Percentiles rank a stretch among this genome's conserved stretches.
Conservation (phyloP, 2,888 invertebrate species). For the Cheilosia variabilis region DNA sequence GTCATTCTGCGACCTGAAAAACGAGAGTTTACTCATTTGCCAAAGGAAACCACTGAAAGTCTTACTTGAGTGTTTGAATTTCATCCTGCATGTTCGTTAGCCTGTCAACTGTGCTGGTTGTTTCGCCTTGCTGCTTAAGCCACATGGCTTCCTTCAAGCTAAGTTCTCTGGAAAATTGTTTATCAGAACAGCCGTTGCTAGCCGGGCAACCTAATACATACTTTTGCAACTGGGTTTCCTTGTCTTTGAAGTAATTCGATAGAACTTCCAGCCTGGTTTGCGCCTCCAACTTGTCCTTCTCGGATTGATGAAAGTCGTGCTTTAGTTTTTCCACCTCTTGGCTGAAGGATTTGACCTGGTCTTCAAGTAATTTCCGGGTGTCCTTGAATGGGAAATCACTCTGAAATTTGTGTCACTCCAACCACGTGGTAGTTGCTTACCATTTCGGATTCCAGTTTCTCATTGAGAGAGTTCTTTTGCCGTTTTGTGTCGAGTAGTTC, state of each 20-base stretch:
- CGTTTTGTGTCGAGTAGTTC: conserved; percentile 85
- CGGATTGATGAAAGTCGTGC: conserved; percentile 87
- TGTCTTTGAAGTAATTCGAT: conserved; percentile 95
- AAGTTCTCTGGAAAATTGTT: conserved; percentile 86
- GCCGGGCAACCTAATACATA: conserved; percentile 82
- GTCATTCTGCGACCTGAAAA: conserved; percentile 85
- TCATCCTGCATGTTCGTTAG: conserved; percentile 91
- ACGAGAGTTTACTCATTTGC: not conserved
- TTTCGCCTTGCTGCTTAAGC: conserved; percentile 92
- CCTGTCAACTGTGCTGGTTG: conserved; percentile 91
- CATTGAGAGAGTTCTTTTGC: conserved; percentile 84
- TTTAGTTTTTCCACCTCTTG: conserved; percentile 85
- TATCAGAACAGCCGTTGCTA: conserved; percentile 23
- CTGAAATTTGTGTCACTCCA: not conserved
- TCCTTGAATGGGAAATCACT: conserved; percentile 77
- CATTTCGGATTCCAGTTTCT: conserved; percentile 84
- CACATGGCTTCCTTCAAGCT: conserved; percentile 90
- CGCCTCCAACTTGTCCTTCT: conserved; percentile 90
- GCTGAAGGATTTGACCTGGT: conserved; percentile 82
- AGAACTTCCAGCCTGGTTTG: conserved; percentile 93
- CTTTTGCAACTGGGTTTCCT: conserved; percentile 94
- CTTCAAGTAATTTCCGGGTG: conserved; percentile 83
- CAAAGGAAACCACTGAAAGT: not conserved
- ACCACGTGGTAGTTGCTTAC: conserved; percentile 69
- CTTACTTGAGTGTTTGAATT: conserved; percentile 91